Evolutionary conservation across 2,888 invertebrate species (phyloP).

Genomic region (Aplocera efformata): DNA sequence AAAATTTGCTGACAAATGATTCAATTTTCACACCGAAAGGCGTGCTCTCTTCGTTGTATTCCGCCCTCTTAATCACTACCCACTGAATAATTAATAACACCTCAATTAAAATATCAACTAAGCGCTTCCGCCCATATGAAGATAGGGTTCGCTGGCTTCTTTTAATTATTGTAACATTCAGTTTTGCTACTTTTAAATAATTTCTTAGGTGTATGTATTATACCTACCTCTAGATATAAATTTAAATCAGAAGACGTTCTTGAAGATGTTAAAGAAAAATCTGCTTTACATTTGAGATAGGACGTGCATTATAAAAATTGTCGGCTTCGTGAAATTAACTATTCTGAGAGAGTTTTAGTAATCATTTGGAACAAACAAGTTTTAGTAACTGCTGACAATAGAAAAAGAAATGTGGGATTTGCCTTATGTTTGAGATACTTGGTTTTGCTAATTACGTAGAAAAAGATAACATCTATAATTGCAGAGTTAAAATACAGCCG

Average conservation of each 20-base stretch:
- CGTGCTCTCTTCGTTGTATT: conserved; percentile 59
- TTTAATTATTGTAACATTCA: conserved; percentile 16
- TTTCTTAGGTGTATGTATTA: no score
- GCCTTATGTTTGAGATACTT: neutral
- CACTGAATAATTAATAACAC: conserved; percentile 71
- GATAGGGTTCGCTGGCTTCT: conserved; percentile 33
- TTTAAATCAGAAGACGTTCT: no score
- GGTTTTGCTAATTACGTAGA: conserved; percentile 4
- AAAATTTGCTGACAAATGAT: conserved; percentile 34
- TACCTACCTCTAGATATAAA: no score
- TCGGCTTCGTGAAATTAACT: no score
- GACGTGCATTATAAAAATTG: no score
- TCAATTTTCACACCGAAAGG: conserved; percentile 52
- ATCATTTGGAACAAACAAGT: no score
- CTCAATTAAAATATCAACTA: conserved; percentile 74
- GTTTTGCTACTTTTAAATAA: no score
- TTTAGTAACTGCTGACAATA: no score
- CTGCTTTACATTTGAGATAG: no score
- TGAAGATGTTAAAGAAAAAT: no score
- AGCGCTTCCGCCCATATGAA: conserved; percentile 61
- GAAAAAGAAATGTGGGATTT: no score
- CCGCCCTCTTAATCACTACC: conserved; percentile 72
- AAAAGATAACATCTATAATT: conserved; percentile 7
- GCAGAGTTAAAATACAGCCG: conserved; percentile 14
- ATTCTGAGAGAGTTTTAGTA: no score